phyloP scores from a whole-genome alignment of 30 jellyfish, hydroid and myxozoan genomes.

The Sanderia malayensis region DNA sequence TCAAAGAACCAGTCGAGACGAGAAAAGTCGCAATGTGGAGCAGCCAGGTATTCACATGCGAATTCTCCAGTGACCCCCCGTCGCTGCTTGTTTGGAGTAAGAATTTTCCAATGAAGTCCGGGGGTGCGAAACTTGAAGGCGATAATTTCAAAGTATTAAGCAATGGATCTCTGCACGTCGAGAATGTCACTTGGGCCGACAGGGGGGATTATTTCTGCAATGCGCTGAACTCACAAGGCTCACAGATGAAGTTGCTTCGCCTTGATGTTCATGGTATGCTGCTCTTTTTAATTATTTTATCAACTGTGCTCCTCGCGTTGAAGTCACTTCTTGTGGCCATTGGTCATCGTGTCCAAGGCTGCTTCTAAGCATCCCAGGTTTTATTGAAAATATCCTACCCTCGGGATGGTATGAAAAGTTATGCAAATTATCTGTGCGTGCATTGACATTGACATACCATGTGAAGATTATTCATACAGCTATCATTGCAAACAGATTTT shows the following conservation, averaged over 20 bases:
- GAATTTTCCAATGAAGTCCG: slow-evolving; percentile 27
- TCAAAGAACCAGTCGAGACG: slow-evolving; percentile 30
- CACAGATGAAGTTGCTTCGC: slow-evolving; percentile 39
- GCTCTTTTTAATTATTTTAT: no score
- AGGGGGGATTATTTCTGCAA: slow-evolving; percentile 79
- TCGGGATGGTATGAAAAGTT: no score
- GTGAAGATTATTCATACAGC: no score
- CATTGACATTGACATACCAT: no score
- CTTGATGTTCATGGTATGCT: slow-evolving; percentile 73
- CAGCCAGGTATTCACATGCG: slow-evolving; percentile 35
- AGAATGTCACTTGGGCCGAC: slow-evolving; percentile 72
- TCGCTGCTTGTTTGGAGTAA: slow-evolving; percentile 54
- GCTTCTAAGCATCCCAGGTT: no score
- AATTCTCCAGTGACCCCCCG: slow-evolving; percentile 55
- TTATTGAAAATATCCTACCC: no score
- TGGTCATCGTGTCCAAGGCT: no score
- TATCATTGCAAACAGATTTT: no score
- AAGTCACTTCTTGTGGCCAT: no score
- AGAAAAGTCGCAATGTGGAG: slow-evolving; percentile 43
- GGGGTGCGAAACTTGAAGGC: slow-evolving; percentile 25
- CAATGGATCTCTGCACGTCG: slow-evolving; percentile 37
- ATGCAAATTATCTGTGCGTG: no score
- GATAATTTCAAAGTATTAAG: slow-evolving; percentile 6
- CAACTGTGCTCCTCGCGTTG: no score
- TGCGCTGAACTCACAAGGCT: slow-evolving; percentile 82